Percentiles rank a stretch among this genome's conserved stretches.
These are phyloP conservation scores for Rhyacophila brunnea DNA, from an alignment of 1,140 invertebrate genomes.

Conservation along the genomic window DNA sequence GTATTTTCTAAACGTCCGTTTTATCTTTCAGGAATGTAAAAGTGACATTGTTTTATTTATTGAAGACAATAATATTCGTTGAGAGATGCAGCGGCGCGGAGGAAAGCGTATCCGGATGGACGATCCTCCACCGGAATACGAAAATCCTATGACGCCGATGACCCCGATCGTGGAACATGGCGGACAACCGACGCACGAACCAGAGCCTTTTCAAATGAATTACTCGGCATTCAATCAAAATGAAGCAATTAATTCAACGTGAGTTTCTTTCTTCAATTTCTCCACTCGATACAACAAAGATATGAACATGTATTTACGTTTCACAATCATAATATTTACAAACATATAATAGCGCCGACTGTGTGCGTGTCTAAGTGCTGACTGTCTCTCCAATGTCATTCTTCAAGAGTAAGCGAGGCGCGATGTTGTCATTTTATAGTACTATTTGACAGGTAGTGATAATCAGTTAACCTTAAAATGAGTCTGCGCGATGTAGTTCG, in stretches of 20 bases:
- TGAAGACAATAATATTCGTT: not conserved
- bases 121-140: slow-evolving; percentile 83
- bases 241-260: slow-evolving; percentile 26
- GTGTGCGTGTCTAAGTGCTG: no score
- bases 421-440: no score
- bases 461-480: no score
- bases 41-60: not conserved
- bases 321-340: no score
- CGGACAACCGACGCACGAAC: slow-evolving; percentile 49
- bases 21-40: not conserved
- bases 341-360: no score
- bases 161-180: slow-evolving; percentile 51
- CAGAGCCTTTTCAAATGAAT: slow-evolving; percentile 42
- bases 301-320: no score
- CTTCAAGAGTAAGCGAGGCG: no score
- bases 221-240: slow-evolving; percentile 45
- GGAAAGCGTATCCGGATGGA: slow-evolving; percentile 90
- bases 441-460: no score
- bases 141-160: slow-evolving; percentile 76
- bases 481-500: no score
- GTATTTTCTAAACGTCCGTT: not conserved
- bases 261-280: no score
- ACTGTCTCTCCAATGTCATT: no score
- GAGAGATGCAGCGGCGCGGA: slow-evolving; percentile 74
- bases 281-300: no score